Evolutionary conservation across 2,113 vertebrate genomes (phyloP).

Genomic region (Pseudorectes ferrugineus): DNA sequence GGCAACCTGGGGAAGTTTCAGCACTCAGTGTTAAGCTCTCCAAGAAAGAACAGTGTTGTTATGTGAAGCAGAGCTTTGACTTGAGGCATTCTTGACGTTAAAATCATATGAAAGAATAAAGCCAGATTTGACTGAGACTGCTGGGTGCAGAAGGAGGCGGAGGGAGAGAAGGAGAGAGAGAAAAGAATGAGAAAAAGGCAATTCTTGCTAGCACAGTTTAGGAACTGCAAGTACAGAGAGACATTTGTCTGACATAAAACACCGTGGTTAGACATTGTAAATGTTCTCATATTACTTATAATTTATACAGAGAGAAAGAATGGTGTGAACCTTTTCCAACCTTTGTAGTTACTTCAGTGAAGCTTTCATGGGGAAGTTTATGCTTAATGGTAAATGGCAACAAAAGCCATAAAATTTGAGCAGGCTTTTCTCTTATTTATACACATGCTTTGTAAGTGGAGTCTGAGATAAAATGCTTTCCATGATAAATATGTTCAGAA

Average conservation of each 20-base stretch:
- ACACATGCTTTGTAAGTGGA: background rate
- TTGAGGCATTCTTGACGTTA: background rate
- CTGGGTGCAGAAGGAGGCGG: background rate
- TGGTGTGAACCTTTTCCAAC: slow-evolving; percentile 47
- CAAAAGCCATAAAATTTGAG: slow-evolving; percentile 16
- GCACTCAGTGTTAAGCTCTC: background rate
- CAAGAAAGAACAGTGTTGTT: background rate
- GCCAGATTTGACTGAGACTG: background rate
- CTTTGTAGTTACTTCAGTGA: background rate
- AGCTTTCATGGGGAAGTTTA: slow-evolving; percentile 12
- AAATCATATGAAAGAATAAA: background rate
- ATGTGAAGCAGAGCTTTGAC: background rate
- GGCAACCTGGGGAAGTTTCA: slow-evolving; percentile 17
- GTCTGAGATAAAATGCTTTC: slow-evolving; percentile 23
- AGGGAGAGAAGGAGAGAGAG: background rate
- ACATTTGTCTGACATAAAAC: slow-evolving; percentile 53
- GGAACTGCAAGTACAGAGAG: slow-evolving; percentile 40
- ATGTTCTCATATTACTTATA: slow-evolving; percentile 59
- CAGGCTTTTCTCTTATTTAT: slow-evolving; percentile 35
- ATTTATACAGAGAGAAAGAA: slow-evolving; percentile 43
- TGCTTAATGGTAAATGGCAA: slow-evolving; percentile 21
- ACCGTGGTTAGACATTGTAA: slow-evolving; percentile 44
- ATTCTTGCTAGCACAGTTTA: slow-evolving; percentile 3
- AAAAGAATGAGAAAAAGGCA: slow-evolving; percentile 18
- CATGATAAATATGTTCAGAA: background rate